phyloP scores from a whole-genome alignment of 2,797 vertebrate species.

The Myiotriccus ornatus region DNA sequence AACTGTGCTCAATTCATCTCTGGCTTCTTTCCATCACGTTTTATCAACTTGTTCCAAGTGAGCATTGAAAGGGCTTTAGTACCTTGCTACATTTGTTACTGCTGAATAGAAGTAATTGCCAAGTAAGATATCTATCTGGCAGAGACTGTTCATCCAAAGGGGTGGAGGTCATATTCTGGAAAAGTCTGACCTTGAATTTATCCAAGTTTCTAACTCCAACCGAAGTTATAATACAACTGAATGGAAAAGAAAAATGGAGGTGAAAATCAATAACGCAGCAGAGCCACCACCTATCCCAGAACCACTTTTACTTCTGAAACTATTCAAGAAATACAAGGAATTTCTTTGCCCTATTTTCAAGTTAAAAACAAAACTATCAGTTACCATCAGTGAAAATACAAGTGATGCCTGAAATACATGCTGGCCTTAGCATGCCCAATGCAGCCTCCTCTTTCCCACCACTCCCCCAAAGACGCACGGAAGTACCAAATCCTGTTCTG shows the following conservation, averaged over 20 bases:
- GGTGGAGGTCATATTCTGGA: background rate
- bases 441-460: background rate
- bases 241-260: background rate
- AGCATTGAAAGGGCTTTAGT: slow-evolving; percentile 11
- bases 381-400: background rate
- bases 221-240: background rate
- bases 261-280: background rate
- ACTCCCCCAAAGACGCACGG: background rate
- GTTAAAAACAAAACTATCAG: background rate
- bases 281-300: background rate
- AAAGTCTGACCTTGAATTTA: background rate
- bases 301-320: background rate
- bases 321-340: background rate
- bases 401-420: background rate
- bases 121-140: background rate
- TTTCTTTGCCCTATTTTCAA: background rate
- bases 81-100: background rate
- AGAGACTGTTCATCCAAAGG: background rate
- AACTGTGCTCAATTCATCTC: background rate
- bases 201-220: background rate
- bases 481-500: slow-evolving; percentile 47
- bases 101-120: background rate
- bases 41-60: slow-evolving; percentile 25
- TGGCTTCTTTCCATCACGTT: background rate
- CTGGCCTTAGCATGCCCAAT: background rate